Conservation (phyloP, 2,888 invertebrate species). For the Troglohyphantes excavatus region DNA sequence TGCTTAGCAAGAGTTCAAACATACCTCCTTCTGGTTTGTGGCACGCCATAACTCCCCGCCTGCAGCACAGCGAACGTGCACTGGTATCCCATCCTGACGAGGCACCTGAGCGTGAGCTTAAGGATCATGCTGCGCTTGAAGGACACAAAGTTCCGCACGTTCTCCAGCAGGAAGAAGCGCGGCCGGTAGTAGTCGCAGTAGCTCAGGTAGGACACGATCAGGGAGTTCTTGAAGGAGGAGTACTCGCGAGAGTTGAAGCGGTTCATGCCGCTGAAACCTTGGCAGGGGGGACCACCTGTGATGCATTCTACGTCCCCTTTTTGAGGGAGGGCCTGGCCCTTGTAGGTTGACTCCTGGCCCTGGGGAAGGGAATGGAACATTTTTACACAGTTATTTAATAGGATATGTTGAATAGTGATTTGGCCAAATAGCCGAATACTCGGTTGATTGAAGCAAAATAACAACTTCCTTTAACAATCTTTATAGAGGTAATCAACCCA, state of each 20-base stretch:
- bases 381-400: background rate
- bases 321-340: constrained; percentile 86
- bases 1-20: too few species aligned
- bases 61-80: constrained; percentile 93
- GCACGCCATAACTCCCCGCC: constrained; percentile 92
- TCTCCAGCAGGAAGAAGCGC: constrained; percentile 92
- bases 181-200: constrained; percentile 94
- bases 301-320: constrained; percentile 92
- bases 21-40: constrained; percentile 89
- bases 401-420: too few species aligned
- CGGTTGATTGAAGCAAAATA: too few species aligned
- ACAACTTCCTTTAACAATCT: too few species aligned
- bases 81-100: constrained; percentile 93
- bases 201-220: constrained; percentile 90
- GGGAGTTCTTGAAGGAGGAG: constrained; percentile 90
- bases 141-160: constrained; percentile 92
- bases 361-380: constrained; percentile 70
- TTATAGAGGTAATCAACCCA: too few species aligned
- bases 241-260: constrained; percentile 92
- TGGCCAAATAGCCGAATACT: too few species aligned
- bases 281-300: constrained; percentile 94
- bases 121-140: constrained; percentile 91
- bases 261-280: constrained; percentile 95
- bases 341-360: constrained; percentile 82
- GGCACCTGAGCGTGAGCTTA: constrained; percentile 89